Percentiles rank a stretch among this genome's conserved stretches.
Conservation (phyloP, 2,888 invertebrate species). For the Hypselothyrea guttata region DNA sequence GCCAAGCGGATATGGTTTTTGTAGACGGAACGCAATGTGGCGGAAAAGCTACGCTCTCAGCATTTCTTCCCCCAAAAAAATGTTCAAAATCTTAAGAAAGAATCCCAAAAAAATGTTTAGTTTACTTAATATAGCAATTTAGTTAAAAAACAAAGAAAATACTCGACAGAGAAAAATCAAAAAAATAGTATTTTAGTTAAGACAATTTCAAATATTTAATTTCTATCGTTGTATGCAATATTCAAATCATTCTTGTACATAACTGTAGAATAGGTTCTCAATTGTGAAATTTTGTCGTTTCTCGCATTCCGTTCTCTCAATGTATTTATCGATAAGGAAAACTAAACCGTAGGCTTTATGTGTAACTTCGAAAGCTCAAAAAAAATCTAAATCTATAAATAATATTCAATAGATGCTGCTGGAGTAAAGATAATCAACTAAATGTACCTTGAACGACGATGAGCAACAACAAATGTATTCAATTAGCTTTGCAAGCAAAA, state of each 20-base stretch:
- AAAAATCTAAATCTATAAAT: conserved; percentile 45
- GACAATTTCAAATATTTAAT: conserved; percentile 16
- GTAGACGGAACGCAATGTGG: conserved; percentile 43
- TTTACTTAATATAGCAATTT: conserved; percentile 42
- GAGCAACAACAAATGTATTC: conserved; percentile 60
- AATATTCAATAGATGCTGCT: conserved; percentile 17
- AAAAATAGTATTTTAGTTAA: conserved; percentile 66
- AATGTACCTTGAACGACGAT: conserved; percentile 61
- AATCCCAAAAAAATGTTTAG: conserved; percentile 27
- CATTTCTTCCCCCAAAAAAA: conserved; percentile 27
- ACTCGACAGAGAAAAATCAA: conserved; percentile 54
- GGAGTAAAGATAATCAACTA: conserved; percentile 40
- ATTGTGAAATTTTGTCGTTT: conserved; percentile 5
- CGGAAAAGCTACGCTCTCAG: conserved; percentile 18
- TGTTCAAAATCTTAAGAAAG: conserved; percentile 19
- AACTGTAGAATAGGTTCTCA: conserved; percentile 15
- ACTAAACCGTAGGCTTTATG: conserved; percentile 12
- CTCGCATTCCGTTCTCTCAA: conserved; percentile 43
- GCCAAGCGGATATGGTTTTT: conserved; percentile 39
- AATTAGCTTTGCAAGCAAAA: conserved; percentile 65
- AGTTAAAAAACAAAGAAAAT: conserved; percentile 42
- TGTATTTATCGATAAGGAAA: conserved; percentile 30
- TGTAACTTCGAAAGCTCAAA: conserved; percentile 33
- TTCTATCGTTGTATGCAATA: conserved; percentile 27
- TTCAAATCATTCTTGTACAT: conserved; percentile 37